Percentiles rank a stretch among this genome's conserved stretches.
Conservation (phyloP, 2,888 invertebrate species). For the Artemia sp. region DNA sequence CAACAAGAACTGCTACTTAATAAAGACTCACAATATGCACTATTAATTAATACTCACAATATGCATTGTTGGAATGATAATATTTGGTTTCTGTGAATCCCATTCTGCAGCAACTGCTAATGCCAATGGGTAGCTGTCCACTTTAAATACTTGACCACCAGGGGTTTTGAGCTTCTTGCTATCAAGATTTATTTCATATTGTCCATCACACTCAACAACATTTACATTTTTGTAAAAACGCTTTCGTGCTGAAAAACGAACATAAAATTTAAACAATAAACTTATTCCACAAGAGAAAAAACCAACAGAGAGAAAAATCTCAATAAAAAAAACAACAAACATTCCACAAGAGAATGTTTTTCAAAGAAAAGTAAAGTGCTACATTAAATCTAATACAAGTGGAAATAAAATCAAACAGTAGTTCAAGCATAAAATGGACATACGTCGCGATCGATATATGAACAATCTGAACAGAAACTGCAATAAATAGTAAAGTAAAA, state of each 20-base stretch:
- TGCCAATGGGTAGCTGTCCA: conserved; percentile 71
- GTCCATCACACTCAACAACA: conserved; percentile 48
- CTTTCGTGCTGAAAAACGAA: conserved; percentile 32
- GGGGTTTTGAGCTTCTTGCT: conserved; percentile 79
- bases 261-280: neutral
- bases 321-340: too few relatives aligned
- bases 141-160: conserved; percentile 51
- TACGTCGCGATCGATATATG: too few relatives aligned
- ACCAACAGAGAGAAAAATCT: too few relatives aligned
- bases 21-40: conserved; percentile 58
- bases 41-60: conserved; percentile 42
- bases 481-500: too few relatives aligned
- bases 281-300: too few relatives aligned
- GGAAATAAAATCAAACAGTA: too few relatives aligned
- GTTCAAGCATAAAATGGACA: too few relatives aligned
- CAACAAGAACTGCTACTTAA: too few relatives aligned
- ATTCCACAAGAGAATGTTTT: too few relatives aligned
- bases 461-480: too few relatives aligned
- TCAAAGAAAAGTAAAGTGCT: too few relatives aligned
- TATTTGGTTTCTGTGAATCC: conserved; percentile 61
- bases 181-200: conserved; percentile 73
- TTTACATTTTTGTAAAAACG: conserved; percentile 56
- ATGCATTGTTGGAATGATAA: conserved; percentile 69
- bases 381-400: too few relatives aligned
- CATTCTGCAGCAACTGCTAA: conserved; percentile 87